Evolutionary conservation across 2,888 invertebrate genomes (phyloP).

Genomic region (Scotopteryx bipunctaria): DNA sequence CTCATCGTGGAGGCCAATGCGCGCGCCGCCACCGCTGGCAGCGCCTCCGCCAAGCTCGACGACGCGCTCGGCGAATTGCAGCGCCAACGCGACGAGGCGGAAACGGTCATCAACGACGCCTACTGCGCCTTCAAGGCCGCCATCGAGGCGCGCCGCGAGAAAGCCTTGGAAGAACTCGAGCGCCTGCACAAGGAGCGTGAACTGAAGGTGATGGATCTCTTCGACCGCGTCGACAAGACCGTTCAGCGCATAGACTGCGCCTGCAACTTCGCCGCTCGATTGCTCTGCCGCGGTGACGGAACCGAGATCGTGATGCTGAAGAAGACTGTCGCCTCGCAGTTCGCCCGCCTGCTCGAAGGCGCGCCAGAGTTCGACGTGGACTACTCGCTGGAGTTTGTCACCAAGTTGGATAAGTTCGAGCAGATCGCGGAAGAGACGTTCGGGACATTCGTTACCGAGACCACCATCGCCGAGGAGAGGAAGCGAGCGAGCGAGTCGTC

Average conservation of each 20-base stretch:
- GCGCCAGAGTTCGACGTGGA: conserved; percentile 92
- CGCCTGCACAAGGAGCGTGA: conserved; percentile 92
- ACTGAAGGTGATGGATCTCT: conserved; percentile 94
- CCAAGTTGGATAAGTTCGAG: conserved; percentile 91
- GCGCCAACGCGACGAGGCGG: conserved; percentile 93
- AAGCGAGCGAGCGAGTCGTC: conserved; percentile 76
- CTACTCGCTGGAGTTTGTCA: conserved; percentile 91
- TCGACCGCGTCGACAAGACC: conserved; percentile 92
- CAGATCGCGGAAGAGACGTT: conserved; percentile 87
- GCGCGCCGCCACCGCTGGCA: conserved; percentile 89
- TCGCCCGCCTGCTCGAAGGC: conserved; percentile 90
- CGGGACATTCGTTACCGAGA: conserved; percentile 89
- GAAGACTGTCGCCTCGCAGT: conserved; percentile 89
- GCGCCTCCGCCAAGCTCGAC: conserved; percentile 89
- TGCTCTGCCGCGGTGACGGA: conserved; percentile 92
- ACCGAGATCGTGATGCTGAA: conserved; percentile 93
- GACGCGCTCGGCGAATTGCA: conserved; percentile 93
- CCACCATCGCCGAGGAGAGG: conserved; percentile 81
- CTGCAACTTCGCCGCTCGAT: conserved; percentile 91
- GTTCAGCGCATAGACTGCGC: conserved; percentile 94
- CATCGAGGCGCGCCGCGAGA: conserved; percentile 91
- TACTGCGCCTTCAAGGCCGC: conserved; percentile 91
- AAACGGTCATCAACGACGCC: conserved; percentile 91
- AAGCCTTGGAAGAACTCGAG: conserved; percentile 88
- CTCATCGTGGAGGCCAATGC: conserved; percentile 89